These are phyloP conservation scores for Catostomus latipinnis DNA, from an alignment of 2,797 vertebrate species.

Conservation along the genomic window DNA sequence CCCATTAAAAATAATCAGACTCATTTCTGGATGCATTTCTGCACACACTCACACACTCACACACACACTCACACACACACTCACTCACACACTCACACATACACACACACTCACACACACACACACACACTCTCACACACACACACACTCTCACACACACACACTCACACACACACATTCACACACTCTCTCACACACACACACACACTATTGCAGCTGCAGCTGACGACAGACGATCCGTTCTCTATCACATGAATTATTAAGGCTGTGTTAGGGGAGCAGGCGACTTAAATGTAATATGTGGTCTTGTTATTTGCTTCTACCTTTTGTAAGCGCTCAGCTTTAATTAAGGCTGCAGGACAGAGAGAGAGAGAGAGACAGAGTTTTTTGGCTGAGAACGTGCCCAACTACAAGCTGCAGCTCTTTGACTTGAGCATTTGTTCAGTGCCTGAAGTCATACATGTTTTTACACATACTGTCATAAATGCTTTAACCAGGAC, in stretches of 20 bases:
- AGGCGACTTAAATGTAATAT: constrained; percentile 77
- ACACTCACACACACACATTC: no score
- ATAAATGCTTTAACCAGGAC: no score
- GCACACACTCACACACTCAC: constrained; percentile 70
- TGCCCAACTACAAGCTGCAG: no score
- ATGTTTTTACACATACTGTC: no score
- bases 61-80: no score
- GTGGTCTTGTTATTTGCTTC: constrained; percentile 81
- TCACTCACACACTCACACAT: no score
- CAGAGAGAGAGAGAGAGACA: neutral
- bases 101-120: no score
- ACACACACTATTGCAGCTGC: constrained; percentile 59
- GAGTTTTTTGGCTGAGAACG: no score
- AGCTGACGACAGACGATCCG: constrained; percentile 74
- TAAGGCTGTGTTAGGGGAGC: constrained; percentile 75
- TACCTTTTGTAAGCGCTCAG: constrained; percentile 83
- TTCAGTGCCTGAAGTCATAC: no score
- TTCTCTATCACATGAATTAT: constrained; percentile 80
- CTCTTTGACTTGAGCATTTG: no score
- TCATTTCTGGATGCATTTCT: constrained; percentile 81
- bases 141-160: no score
- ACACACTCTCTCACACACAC: constrained; percentile 35
- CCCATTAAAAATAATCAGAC: constrained; percentile 85
- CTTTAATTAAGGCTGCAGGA: constrained; percentile 79
- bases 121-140: no score